These are phyloP conservation scores for Cerastis rubricosa DNA, from an alignment of 2,888 invertebrate genomes.

Conservation along the genomic window DNA sequence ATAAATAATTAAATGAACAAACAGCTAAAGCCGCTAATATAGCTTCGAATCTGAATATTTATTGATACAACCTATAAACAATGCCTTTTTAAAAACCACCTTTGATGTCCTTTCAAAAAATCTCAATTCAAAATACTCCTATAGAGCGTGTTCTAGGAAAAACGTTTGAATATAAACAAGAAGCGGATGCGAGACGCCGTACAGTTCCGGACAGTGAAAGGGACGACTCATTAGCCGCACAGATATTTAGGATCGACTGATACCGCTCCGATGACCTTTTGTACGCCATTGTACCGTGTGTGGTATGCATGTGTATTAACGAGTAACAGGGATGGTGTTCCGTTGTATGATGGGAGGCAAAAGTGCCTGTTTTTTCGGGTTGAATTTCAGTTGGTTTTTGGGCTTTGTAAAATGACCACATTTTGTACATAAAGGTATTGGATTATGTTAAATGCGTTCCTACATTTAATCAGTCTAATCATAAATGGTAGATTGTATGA, in stretches of 20 bases:
- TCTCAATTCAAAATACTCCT: conserved; percentile 56
- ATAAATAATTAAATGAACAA: too few relatives aligned
- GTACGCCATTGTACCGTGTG: conserved; percentile 53
- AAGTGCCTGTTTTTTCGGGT: conserved; percentile 3
- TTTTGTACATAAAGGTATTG: too few relatives aligned
- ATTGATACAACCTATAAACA: not conserved
- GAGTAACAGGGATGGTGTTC: conserved; percentile 19
- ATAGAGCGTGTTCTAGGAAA: conserved; percentile 69
- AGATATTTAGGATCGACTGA: conserved; percentile 71
- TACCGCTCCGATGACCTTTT: conserved; percentile 76
- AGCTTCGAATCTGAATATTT: conserved; percentile 10
- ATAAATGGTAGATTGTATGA: not conserved
- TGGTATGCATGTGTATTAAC: conserved; percentile 55
- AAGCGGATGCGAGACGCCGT: conserved; percentile 72
- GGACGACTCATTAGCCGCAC: conserved; percentile 76
- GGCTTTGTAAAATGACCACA: not conserved
- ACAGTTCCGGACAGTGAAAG: conserved; percentile 72
- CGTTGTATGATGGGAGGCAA: conserved; percentile 11
- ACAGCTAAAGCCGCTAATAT: not conserved
- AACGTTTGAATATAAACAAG: conserved; percentile 71
- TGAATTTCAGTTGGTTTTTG: not conserved
- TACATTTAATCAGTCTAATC: not conserved
- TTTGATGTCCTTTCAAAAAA: conserved; percentile 58
- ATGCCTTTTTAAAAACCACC: conserved; percentile 26
- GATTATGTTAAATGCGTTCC: not conserved